Base-by-base conservation (phyloP, 2,888 invertebrate genomes). In the Synergus japonicus region DNA sequence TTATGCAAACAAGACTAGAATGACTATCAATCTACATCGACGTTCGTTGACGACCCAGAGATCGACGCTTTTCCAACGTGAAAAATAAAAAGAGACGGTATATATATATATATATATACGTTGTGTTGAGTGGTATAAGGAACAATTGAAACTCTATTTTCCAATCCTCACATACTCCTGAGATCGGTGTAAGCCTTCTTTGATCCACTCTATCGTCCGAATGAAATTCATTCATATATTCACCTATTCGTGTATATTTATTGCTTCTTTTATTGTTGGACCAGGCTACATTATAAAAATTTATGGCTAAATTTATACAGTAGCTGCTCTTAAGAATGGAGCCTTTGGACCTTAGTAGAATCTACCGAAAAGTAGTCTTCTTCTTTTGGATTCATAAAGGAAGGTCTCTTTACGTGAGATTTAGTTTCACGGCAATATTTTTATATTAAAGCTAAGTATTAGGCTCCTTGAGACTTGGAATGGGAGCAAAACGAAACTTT, bases 1-100 rank as follows among this genome's bases (percentile, higher is more conserved):
- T 85, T 85, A 81, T 78, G 82, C 83, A 87, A 88, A 88, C 88
- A 87, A 86, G 83, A 82, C 78, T 77, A 64, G 77, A 65, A 79
- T 81, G 83, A 78, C 84, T 82, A 85, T 86, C 83, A 85, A 86
- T 85, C 85, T 83, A 83, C 80, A 83, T 83, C 80, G 83, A 80
- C 79, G 58, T 18, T 69, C 66, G 22, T 18, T 76, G 77, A 43
- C 82, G 83, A 67, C 37, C 49, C 84, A 85, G 81, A 86, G 54
- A 54, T 54, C n/a, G 9, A 54, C 54, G n/a, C n/a, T 54, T 37
- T 73, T 73, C 49, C n/a, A 54, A 4, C n/a, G 9, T 15, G 22
- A 54, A 54, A 49, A 73, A 54, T 29, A 29, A 49, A 73, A 49
- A 73, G 46, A n/a, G 3, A 29, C 29, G 29, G 29, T 18, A 9